Conservation (phyloP, 1,140 invertebrate species). For the Zaprionus camerounensis region DNA sequence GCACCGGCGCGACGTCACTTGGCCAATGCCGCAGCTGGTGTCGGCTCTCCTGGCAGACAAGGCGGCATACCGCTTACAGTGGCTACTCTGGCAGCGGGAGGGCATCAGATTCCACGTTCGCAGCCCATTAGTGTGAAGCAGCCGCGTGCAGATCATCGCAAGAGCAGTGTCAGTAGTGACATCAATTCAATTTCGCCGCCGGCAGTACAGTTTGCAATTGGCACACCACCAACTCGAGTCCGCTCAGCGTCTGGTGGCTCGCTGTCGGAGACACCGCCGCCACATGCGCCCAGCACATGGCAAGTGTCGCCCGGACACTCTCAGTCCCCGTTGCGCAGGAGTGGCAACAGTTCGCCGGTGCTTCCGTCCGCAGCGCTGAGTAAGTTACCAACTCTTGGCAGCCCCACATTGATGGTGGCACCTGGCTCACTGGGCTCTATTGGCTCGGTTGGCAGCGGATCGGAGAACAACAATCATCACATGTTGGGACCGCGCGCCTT, state of each 20-base stretch:
- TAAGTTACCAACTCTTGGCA: slow-evolving; percentile 86
- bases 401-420: slow-evolving; percentile 85
- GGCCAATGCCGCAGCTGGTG: slow-evolving; percentile 21
- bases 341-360: slow-evolving; percentile 90
- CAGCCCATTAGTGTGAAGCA: slow-evolving; percentile 92
- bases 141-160: slow-evolving; percentile 87
- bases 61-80: slow-evolving; percentile 54
- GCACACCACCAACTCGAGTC: slow-evolving; percentile 91
- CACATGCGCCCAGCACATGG: slow-evolving; percentile 89
- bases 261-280: slow-evolving; percentile 89
- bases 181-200: slow-evolving; percentile 96
- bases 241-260: slow-evolving; percentile 88
- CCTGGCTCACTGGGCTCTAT: slow-evolving; percentile 85
- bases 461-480: slow-evolving; percentile 85
- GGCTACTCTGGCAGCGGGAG: slow-evolving; percentile 52
- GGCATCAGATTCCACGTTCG: slow-evolving; percentile 89
- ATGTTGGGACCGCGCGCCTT: slow-evolving; percentile 89
- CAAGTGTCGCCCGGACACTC: slow-evolving; percentile 88
- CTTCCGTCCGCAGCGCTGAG: slow-evolving; percentile 87
- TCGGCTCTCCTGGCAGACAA: slow-evolving; percentile 53
- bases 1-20: slow-evolving; percentile 86
- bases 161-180: slow-evolving; percentile 88
- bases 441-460: slow-evolving; percentile 82
- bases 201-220: slow-evolving; percentile 94
- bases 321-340: slow-evolving; percentile 90